Percentiles rank a stretch among this genome's conserved stretches.
These are phyloP conservation scores for Agrotis ipsilon DNA, from an alignment of 2,888 invertebrate species.

Conservation along the genomic window DNA sequence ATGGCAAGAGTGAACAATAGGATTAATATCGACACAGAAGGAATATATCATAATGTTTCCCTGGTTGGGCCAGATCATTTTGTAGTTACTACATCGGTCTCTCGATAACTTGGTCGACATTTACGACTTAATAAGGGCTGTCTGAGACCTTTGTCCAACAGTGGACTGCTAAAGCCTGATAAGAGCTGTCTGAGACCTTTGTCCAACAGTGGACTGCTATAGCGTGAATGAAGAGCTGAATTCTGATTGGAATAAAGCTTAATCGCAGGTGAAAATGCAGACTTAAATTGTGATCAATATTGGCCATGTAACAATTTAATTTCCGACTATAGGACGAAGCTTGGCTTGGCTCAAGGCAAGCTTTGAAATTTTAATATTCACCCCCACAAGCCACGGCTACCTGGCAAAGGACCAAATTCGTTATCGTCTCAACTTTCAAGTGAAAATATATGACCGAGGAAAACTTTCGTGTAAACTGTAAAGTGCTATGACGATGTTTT, in stretches of 20 bases:
- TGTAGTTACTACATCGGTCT: too few species aligned
- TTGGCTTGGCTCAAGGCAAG: conserved; percentile 10
- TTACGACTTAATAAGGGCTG: neutral
- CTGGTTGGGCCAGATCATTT: too few species aligned
- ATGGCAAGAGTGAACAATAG: too few species aligned
- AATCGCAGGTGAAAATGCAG: neutral
- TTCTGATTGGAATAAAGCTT: conserved; percentile 3
- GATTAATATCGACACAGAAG: too few species aligned
- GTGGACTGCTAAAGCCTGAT: too few species aligned
- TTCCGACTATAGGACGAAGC: conserved; percentile 1
- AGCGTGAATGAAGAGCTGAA: too few species aligned
- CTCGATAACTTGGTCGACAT: neutral
- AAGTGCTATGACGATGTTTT: neutral
- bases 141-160: too few species aligned
- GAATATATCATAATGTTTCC: too few species aligned
- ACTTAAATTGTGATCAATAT: too few species aligned
- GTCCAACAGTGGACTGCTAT: too few species aligned
- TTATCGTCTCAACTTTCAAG: conserved; percentile 13
- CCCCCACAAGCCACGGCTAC: conserved; percentile 26
- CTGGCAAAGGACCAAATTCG: conserved; percentile 52
- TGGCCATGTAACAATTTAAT: conserved; percentile 23
- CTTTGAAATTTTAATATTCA: conserved; percentile 41
- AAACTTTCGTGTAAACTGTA: neutral
- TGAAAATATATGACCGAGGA: conserved; percentile 27
- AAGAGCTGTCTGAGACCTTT: too few species aligned